Evolutionary conservation across 2,888 invertebrate genomes (phyloP), one percentile per base, ranked within the genome.

Genomic region (Anagyrus pseudococci): DNA sequence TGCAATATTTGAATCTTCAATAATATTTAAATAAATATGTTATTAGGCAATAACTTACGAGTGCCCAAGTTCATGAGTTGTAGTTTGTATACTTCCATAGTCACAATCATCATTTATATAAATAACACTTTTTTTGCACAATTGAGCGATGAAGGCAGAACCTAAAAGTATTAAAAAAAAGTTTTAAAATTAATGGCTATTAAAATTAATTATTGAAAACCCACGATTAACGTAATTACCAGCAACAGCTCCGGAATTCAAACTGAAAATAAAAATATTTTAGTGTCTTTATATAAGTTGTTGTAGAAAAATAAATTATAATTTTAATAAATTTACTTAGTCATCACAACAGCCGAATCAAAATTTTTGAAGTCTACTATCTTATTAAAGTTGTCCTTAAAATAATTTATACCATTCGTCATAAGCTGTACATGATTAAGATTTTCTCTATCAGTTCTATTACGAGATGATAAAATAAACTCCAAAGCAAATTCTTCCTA

Each of bases 11-110:
- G n/a, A n/a, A n/a, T n/a, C n/a, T n/a, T n/a, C n/a, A n/a, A n/a
- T n/a, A n/a, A n/a, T n/a, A n/a, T n/a, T n/a, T n/a, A n/a, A n/a
- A n/a, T n/a, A n/a, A n/a, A n/a, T n/a, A n/a, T n/a, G n/a, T n/a
- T n/a, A n/a, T n/a, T n/a, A n/a, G n/a, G n/a, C n/a, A n/a, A 37
- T 8, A 13, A 44, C 65, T 54, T 57, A 65, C 65, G 61, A 55
- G 46, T 65, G 65, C 22, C 61, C 65, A 48, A 65, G 44, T 55
- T 65, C 65, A 17, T 65, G 65, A 2, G 47, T 44, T 8, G 49
- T 58, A 13, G 60, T 10, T 23, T 26, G 23, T 29, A 65, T 37
- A 13, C 61, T 61, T 46, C 10, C 13, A 29, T 25, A 65, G 19
- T 23, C 58, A 2, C 19, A 48, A 40, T 65, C 58, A 15, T 65